phyloP scores from a whole-genome alignment of 2,797 vertebrate genomes.

The Sebastolobus altivelis region DNA sequence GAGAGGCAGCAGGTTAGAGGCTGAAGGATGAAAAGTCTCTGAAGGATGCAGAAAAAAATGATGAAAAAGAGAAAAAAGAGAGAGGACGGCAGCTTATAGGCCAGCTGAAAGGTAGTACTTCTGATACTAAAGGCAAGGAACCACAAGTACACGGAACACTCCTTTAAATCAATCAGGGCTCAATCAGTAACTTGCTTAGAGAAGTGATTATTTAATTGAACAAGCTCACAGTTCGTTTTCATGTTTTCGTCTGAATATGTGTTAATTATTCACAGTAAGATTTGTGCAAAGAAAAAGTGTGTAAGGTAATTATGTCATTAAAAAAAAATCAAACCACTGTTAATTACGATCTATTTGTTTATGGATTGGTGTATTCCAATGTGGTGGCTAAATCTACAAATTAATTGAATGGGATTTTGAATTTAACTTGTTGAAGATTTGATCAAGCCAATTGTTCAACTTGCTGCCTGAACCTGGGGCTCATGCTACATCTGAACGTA shows the following conservation, averaged over 20 bases:
- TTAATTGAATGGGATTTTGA: too few species aligned
- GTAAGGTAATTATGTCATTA: too few species aligned
- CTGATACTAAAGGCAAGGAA: neutral
- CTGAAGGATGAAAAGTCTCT: conserved; percentile 73
- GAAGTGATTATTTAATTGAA: too few species aligned
- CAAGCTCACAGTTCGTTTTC: too few species aligned
- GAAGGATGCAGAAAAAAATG: conserved; percentile 56
- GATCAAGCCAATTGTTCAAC: neutral
- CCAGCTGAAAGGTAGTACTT: neutral
- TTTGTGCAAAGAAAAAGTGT: neutral
- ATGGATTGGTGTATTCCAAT: neutral
- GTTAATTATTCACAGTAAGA: neutral
- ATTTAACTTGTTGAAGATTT: too few species aligned
- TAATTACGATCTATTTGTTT: neutral
- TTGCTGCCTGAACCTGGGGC: neutral
- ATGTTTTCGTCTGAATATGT: neutral
- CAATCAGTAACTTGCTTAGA: neutral
- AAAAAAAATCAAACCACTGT: neutral
- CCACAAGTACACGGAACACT: neutral
- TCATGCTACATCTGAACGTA: neutral
- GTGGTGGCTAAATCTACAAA: neutral
- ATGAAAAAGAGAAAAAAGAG: conserved; percentile 39
- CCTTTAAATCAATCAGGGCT: neutral
- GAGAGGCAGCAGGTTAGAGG: conserved; percentile 66
- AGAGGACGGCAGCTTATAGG: conserved; percentile 26